These are phyloP conservation scores for Ochotona curzoniae DNA, from an alignment of 2,113 vertebrate genomes.

Conservation along the genomic window DNA sequence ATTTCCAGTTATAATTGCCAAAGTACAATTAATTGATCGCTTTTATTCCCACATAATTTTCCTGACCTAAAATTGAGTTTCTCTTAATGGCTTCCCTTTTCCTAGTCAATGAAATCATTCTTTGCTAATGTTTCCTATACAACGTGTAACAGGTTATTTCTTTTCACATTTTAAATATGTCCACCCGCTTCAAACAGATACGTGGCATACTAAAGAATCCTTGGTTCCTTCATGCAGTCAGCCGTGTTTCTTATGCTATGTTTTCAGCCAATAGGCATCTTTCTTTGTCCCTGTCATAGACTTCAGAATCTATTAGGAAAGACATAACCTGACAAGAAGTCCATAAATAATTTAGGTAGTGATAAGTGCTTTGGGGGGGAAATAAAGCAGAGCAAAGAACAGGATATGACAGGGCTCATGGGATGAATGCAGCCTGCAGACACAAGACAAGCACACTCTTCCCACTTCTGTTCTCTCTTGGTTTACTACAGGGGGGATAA, in stretches of 20 bases:
- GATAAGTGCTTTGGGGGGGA: neutral
- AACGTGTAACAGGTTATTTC: neutral
- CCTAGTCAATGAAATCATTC: neutral
- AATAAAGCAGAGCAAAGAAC: neutral
- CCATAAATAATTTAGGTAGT: neutral
- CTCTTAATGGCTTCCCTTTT: slow-evolving; percentile 10
- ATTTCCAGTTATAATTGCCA: slow-evolving; percentile 22
- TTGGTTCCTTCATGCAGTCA: neutral
- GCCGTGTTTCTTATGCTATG: neutral
- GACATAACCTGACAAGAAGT: neutral
- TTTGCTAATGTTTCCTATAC: neutral
- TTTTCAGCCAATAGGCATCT: neutral
- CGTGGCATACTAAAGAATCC: neutral
- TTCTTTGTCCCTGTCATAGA: neutral
- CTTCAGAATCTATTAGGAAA: slow-evolving; percentile 40
- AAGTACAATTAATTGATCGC: slow-evolving; percentile 3
- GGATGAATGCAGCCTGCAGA: neutral
- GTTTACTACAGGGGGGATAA: neutral
- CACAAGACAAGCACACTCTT: neutral
- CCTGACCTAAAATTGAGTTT: slow-evolving; percentile 21
- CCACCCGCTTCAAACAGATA: neutral
- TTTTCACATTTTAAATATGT: neutral
- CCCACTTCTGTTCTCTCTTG: neutral
- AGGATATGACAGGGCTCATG: neutral
- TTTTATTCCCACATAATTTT: slow-evolving; percentile 26